These are phyloP conservation scores for Lagorchestes hirsutus DNA, from an alignment of 2,797 vertebrate species.

Conservation along the genomic window DNA sequence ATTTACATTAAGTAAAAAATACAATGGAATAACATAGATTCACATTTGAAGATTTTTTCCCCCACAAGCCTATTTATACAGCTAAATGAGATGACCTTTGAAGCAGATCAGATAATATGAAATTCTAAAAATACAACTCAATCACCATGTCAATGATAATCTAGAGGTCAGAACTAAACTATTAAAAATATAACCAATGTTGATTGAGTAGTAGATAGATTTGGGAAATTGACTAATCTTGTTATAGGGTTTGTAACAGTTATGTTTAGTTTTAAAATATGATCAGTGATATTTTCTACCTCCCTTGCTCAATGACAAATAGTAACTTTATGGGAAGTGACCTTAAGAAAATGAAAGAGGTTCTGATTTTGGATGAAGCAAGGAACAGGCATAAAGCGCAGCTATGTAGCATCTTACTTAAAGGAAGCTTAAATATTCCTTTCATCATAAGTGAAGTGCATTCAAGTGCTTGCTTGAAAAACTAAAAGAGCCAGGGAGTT, in stretches of 20 bases:
- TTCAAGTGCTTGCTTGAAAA: no score
- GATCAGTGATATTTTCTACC: background rate
- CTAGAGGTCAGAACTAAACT: constrained; percentile 65
- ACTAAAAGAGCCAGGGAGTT: background rate
- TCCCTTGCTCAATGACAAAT: background rate
- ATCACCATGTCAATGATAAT: constrained; percentile 66
- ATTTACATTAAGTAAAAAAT: constrained; percentile 48
- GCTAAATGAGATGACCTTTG: constrained; percentile 73
- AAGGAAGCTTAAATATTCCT: background rate
- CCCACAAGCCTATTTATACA: constrained; percentile 54
- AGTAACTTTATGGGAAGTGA: constrained; percentile 11
- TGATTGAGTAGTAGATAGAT: constrained; percentile 62
- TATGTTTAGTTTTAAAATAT: constrained; percentile 42
- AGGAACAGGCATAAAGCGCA: background rate
- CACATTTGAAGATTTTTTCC: constrained; percentile 8
- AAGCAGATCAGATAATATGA: constrained; percentile 65
- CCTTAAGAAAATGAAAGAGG: background rate
- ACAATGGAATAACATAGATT: constrained; percentile 40
- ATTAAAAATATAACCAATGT: constrained; percentile 65
- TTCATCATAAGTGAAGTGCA: background rate
- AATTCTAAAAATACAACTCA: constrained; percentile 70
- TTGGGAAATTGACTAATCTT: constrained; percentile 58
- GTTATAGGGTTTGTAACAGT: constrained; percentile 50
- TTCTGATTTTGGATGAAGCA: background rate
- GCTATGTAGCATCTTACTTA: background rate